Conservation (phyloP, 2,113 vertebrate species). For the Poecilia latipinna region DNA sequence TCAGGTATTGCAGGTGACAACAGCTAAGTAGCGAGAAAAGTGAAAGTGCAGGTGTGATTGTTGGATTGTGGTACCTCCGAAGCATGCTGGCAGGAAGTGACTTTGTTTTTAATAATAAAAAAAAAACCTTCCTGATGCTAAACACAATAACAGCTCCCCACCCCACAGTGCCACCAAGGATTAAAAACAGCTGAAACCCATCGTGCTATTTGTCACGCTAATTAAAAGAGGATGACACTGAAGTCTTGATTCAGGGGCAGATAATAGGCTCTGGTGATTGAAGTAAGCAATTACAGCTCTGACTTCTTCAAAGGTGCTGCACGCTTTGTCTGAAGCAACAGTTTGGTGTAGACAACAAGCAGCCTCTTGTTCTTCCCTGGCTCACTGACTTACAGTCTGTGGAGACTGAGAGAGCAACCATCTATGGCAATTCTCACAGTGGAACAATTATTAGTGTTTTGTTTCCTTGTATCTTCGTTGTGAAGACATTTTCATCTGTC, state of each 20-base stretch:
- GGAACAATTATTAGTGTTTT: not conserved
- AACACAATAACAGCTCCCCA: constrained; percentile 3
- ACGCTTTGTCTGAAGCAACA: not conserved
- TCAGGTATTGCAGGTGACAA: constrained; percentile 28
- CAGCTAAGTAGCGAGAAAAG: constrained; percentile 18
- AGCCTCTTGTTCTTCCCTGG: not conserved
- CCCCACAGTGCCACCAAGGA: not conserved
- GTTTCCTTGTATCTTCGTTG: not conserved
- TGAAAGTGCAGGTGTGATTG: constrained; percentile 6
- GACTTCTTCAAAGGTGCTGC: not conserved
- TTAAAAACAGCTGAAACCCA: constrained; percentile 11
- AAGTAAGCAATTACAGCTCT: not conserved
- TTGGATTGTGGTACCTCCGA: not conserved
- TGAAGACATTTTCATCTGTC: not conserved
- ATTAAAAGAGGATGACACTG: constrained; percentile 23
- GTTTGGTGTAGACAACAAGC: not conserved
- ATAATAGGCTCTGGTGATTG: not conserved
- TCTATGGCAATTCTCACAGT: not conserved
- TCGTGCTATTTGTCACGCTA: constrained; percentile 22
- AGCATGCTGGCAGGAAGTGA: not conserved
- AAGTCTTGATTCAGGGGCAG: constrained; percentile 1
- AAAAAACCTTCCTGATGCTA: not conserved
- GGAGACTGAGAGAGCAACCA: not conserved
- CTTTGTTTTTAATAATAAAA: not conserved
- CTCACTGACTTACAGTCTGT: not conserved